These are phyloP conservation scores for Odontophorus gujanensis DNA, from an alignment of 2,113 vertebrate genomes.

Conservation along the genomic window DNA sequence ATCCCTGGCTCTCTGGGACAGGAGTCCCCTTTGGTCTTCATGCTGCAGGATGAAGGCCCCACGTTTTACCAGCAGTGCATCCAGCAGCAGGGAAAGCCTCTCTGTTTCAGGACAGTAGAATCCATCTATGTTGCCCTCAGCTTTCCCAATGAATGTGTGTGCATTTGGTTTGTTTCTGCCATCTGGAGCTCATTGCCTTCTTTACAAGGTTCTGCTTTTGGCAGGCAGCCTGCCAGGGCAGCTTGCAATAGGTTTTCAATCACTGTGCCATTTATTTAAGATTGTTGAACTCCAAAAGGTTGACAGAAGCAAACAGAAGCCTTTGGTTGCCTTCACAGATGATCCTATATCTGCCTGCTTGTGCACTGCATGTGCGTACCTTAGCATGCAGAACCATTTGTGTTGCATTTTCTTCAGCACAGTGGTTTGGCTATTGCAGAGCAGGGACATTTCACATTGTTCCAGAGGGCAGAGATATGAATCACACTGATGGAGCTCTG, in stretches of 20 bases:
- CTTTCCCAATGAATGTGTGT: background rate
- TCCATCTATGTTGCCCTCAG: background rate
- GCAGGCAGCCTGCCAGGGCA: background rate
- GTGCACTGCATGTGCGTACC: background rate
- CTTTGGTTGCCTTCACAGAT: background rate
- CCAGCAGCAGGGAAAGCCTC: background rate
- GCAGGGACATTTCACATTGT: background rate
- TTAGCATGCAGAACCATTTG: background rate
- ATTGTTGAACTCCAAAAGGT: background rate
- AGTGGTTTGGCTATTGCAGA: background rate
- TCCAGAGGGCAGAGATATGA: background rate
- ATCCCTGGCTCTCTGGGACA: background rate
- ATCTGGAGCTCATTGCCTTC: conserved; percentile 37
- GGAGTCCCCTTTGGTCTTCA: background rate
- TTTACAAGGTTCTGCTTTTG: conserved; percentile 32
- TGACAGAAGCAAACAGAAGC: conserved; percentile 27
- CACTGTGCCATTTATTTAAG: conserved; percentile 10
- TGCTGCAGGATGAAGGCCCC: background rate
- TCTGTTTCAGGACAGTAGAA: background rate
- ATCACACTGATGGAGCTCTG: fast-evolving
- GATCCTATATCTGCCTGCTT: background rate
- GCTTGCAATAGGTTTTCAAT: background rate
- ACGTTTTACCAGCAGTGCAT: background rate
- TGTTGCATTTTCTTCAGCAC: background rate
- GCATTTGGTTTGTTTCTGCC: background rate